Evolutionary conservation across 2,888 invertebrate genomes (phyloP).

Genomic region (Alviniconcha strummeri): DNA sequence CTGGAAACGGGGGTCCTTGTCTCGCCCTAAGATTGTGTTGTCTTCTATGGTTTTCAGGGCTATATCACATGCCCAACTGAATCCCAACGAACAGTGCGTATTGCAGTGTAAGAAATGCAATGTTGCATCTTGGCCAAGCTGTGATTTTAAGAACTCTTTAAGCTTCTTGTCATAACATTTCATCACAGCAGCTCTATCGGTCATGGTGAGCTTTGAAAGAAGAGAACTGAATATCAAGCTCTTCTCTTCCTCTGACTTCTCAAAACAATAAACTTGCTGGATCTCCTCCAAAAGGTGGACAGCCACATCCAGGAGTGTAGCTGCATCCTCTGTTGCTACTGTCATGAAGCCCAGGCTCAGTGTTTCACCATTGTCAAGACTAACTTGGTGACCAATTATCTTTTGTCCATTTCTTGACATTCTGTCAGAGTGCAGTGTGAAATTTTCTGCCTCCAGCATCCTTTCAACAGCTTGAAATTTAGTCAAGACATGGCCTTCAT

Average conservation of each 20-base stretch:
- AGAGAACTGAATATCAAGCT: not conserved
- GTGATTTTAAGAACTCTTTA: not conserved
- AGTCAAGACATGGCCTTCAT: not conserved
- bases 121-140: not conserved
- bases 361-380: slow-evolving; percentile 5
- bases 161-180: not conserved
- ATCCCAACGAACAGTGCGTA: slow-evolving; percentile 12
- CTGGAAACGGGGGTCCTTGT: not conserved
- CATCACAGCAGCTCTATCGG: slow-evolving; percentile 25
- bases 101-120: slow-evolving; percentile 10
- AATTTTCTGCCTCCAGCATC: not conserved
- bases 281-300: not conserved
- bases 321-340: not conserved
- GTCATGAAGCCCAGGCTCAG: slow-evolving; percentile 10
- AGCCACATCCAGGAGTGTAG: slow-evolving; percentile 10
- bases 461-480: not conserved
- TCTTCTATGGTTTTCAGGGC: not conserved
- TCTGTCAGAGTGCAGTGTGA: not conserved
- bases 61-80: not conserved
- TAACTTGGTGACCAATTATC: slow-evolving; percentile 19
- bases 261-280: not conserved
- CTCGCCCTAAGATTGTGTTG: not conserved
- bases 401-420: not conserved
- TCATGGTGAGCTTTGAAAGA: slow-evolving; percentile 10
- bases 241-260: not conserved